phyloP scores from a whole-genome alignment of 1,140 invertebrate genomes.

The Drosophila pseudoananassae region DNA sequence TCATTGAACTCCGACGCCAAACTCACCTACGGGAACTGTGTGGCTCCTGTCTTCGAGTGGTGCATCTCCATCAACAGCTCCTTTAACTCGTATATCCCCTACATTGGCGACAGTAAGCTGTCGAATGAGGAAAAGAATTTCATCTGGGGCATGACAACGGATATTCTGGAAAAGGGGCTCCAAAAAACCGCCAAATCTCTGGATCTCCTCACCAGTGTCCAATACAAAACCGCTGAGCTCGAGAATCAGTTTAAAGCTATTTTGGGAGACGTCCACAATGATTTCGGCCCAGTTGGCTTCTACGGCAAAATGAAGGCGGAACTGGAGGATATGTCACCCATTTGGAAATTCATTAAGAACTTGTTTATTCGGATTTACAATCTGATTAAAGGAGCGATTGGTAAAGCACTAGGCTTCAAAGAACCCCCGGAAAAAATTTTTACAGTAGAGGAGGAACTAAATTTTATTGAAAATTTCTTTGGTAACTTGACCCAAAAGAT shows the following conservation, averaged over 20 bases:
- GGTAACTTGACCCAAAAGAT: no score
- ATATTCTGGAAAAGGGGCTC: neutral
- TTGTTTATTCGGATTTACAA: no score
- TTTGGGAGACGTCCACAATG: neutral
- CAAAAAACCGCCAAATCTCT: neutral
- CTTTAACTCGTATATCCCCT: neutral
- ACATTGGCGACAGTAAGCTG: neutral
- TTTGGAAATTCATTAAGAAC: no score
- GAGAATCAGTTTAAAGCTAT: neutral
- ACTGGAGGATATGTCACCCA: no score
- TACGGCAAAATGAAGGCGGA: neutral
- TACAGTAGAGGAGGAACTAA: no score
- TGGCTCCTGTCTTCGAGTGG: neutral
- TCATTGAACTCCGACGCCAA: neutral
- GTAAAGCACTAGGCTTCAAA: no score
- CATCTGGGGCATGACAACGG: neutral
- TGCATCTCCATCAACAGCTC: neutral
- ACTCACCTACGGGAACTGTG: neutral
- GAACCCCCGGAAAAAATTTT: no score
- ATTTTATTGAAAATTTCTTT: no score
- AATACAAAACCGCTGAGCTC: neutral
- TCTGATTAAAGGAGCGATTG: no score
- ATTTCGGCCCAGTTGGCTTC: neutral
- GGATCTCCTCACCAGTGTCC: neutral
- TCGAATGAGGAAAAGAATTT: neutral